Percentiles rank a stretch among this genome's conserved stretches.
phyloP scores from a whole-genome alignment of 2,113 vertebrate genomes.

The Oncorhynchus masou region DNA sequence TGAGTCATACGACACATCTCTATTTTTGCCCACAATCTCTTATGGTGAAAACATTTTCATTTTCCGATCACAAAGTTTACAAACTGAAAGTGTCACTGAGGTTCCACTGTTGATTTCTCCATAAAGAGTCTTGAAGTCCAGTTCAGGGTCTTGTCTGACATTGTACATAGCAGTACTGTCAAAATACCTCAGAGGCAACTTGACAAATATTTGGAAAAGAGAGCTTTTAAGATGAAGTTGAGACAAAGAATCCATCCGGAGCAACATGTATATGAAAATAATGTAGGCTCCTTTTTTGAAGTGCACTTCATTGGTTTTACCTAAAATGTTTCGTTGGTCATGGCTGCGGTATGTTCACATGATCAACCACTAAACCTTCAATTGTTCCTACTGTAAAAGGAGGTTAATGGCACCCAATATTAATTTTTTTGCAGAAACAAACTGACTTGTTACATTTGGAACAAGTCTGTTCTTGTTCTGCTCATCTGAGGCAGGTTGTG shows the following conservation, averaged over 20 bases:
- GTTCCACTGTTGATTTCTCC: conserved; percentile 1
- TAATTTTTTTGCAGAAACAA: background rate
- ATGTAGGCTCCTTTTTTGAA: background rate
- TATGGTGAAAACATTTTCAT: conserved; percentile 19
- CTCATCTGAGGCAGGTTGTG: conserved; percentile 1
- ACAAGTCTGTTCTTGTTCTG: background rate
- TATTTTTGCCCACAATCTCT: conserved; percentile 14
- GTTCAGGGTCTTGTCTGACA: background rate
- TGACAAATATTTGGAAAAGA: too few relatives aligned
- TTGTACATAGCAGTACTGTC: too few relatives aligned
- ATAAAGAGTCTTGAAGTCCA: background rate
- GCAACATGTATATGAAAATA: background rate
- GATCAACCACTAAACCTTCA: too few relatives aligned
- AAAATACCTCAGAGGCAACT: too few relatives aligned
- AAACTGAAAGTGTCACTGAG: conserved; percentile 2
- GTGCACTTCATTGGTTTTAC: background rate
- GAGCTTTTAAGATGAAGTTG: too few relatives aligned
- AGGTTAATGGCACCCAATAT: conserved; percentile 29
- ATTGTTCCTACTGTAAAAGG: background rate
- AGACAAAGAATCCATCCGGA: too few relatives aligned
- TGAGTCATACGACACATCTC: conserved; percentile 27
- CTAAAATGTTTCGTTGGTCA: conserved; percentile 15
- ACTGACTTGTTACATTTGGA: background rate
- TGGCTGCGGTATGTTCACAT: background rate
- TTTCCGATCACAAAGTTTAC: conserved; percentile 2